Conservation (phyloP, 2,888 invertebrate species). For the Acleris emargana region DNA sequence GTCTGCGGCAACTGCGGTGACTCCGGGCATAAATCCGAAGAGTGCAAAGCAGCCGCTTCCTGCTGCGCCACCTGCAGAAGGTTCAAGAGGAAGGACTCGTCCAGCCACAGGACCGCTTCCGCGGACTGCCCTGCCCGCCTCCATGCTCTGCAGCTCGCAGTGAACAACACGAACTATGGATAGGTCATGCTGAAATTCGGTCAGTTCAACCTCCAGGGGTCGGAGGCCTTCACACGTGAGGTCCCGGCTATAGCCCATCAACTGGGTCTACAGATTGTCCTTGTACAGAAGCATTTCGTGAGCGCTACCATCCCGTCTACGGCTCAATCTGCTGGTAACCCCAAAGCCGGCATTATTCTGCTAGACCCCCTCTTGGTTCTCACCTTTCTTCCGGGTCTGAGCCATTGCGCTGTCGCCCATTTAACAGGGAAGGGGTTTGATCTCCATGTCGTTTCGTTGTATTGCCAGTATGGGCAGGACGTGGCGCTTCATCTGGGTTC, state of each 20-base stretch:
- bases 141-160: constrained; percentile 36
- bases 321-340: not conserved
- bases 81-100: constrained; percentile 13
- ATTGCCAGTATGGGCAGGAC: constrained; percentile 15
- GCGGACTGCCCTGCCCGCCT: constrained; percentile 38
- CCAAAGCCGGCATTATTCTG: not conserved
- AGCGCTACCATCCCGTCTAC: no score
- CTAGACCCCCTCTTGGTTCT: not conserved
- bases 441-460: not conserved
- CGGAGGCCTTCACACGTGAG: constrained; percentile 28
- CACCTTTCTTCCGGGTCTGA: not conserved
- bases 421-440: not conserved
- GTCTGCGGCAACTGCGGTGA: constrained; percentile 43
- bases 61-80: constrained; percentile 45
- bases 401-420: constrained; percentile 8
- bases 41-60: constrained; percentile 13
- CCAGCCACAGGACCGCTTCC: constrained; percentile 38
- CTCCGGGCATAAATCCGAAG: constrained; percentile 28
- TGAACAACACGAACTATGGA: not conserved
- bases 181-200: not conserved
- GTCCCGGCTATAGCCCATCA: constrained; percentile 1
- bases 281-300: constrained; percentile 33
- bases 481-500: not conserved
- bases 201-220: constrained; percentile 35
- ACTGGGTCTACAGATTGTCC: constrained; percentile 24